Conservation (phyloP, 2,888 invertebrate species). For the Spisula subtruncata region DNA sequence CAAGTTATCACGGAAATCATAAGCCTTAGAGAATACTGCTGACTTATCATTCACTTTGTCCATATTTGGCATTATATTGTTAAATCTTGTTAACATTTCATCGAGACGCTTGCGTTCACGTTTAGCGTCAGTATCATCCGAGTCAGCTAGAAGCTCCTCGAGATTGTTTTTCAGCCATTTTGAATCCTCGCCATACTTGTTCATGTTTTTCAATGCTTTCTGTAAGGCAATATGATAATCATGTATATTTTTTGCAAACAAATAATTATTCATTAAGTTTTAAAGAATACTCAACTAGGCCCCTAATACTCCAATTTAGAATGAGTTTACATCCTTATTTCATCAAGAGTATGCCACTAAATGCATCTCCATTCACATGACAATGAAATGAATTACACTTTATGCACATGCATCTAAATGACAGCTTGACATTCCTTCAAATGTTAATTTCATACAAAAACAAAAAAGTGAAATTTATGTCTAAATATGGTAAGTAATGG, state of each 20-base stretch:
- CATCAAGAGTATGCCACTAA: too few species aligned
- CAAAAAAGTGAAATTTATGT: too few species aligned
- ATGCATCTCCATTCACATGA: too few species aligned
- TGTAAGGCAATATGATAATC: constrained; percentile 58
- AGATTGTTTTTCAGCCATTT: constrained; percentile 97
- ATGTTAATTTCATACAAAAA: too few species aligned
- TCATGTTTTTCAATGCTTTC: constrained; percentile 82
- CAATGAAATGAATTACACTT: too few species aligned
- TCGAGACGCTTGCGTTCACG: constrained; percentile 94
- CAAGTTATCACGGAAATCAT: constrained; percentile 96
- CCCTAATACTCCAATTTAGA: too few species aligned
- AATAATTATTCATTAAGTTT: not conserved
- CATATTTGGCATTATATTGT: constrained; percentile 93
- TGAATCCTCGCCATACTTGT: constrained; percentile 92
- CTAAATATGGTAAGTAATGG: too few species aligned
- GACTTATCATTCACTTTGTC: constrained; percentile 97
- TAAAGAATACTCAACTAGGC: too few species aligned
- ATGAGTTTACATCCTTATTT: too few species aligned
- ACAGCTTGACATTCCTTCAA: too few species aligned
- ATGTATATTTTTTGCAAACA: not conserved
- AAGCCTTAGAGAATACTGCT: constrained; percentile 96
- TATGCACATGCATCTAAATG: too few species aligned
- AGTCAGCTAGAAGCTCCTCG: constrained; percentile 95
- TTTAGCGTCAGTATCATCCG: constrained; percentile 93
- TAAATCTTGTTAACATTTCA: constrained; percentile 92